A percentile compares a stretch with the other conserved stretches of the same genome.
phyloP scores from a whole-genome alignment of 2,888 invertebrate species.

The Scaptomyza reducta region DNA sequence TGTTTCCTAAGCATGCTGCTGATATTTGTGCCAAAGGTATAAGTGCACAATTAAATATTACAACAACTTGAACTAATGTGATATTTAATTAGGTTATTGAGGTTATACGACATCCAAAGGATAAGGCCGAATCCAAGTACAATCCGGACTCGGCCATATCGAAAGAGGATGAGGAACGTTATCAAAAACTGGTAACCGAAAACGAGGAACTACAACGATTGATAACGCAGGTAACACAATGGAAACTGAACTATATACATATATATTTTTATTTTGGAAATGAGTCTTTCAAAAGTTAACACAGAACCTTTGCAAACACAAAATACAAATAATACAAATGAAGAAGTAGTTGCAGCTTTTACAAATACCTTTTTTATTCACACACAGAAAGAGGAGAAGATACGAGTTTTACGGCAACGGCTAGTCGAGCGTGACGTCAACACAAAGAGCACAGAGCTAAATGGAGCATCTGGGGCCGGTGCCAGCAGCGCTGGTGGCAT shows the following conservation, averaged over 20 bases:
- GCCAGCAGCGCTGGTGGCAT: conserved; percentile 39
- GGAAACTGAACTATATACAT: too few relatives aligned
- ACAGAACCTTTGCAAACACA: too few relatives aligned
- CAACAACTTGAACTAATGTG: not conserved
- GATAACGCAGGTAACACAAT: conserved; percentile 91
- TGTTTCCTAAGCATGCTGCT: conserved; percentile 99
- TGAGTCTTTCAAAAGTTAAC: too few relatives aligned
- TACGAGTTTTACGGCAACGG: conserved; percentile 91
- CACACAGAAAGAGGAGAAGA: conserved; percentile 94
- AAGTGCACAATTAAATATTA: conserved; percentile 64
- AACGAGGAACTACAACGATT: conserved; percentile 98
- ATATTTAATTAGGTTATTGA: conserved; percentile 88
- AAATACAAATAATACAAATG: too few relatives aligned
- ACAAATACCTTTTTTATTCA: too few relatives aligned
- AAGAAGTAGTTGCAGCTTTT: too few relatives aligned
- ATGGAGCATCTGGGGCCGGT: conserved; percentile 65
- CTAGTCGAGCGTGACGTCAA: conserved; percentile 91
- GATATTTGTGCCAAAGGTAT: conserved; percentile 98
- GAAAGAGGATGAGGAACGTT: conserved; percentile 97
- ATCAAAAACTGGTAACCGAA: conserved; percentile 95
- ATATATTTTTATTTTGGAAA: too few relatives aligned
- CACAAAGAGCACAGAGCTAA: conserved; percentile 83
- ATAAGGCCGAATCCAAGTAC: conserved; percentile 94
- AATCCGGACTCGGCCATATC: conserved; percentile 92
- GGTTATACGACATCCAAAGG: conserved; percentile 94